Evolutionary conservation across 2,113 vertebrate species (phyloP).

Genomic region (Chaetodon trifascialis): DNA sequence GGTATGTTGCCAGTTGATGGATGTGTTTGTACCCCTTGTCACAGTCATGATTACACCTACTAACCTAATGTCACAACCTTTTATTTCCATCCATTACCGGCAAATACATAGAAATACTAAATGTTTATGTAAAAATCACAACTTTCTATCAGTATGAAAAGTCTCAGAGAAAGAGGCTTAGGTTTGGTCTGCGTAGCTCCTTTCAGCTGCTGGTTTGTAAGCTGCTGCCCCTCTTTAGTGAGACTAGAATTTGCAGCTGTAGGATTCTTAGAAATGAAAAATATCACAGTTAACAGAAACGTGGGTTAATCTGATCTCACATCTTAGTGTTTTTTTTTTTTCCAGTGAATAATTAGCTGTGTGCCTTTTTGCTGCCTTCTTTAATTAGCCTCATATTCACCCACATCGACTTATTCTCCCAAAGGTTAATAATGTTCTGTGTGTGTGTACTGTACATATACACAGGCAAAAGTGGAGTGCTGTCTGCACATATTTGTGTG

Average conservation of each 20-base stretch:
- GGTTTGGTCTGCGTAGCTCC: background rate
- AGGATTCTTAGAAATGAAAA: slow-evolving; percentile 44
- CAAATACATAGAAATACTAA: background rate
- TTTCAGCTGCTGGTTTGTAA: background rate
- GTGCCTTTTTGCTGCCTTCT: slow-evolving; percentile 52
- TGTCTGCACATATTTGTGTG: background rate
- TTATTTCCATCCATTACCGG: slow-evolving; percentile 1
- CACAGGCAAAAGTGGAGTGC: background rate
- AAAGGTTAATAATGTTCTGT: slow-evolving; percentile 65
- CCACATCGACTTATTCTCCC: slow-evolving; percentile 43
- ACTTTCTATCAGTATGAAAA: background rate
- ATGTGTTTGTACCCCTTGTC: background rate
- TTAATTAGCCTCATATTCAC: slow-evolving; percentile 69
- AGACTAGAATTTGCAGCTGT: slow-evolving; percentile 11
- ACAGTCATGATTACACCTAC: background rate
- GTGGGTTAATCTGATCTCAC: slow-evolving; percentile 57
- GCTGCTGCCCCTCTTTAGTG: slow-evolving; percentile 1
- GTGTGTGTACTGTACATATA: slow-evolving; percentile 19
- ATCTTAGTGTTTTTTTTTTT: slow-evolving; percentile 40
- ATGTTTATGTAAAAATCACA: background rate
- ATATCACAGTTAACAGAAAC: slow-evolving; percentile 44
- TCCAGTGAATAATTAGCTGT: slow-evolving; percentile 61
- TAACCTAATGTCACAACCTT: background rate
- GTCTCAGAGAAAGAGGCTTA: background rate
- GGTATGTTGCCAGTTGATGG: slow-evolving; percentile 82